Evolutionary conservation across 2,888 invertebrate genomes (phyloP).

Genomic region (Oligia strigilis): DNA sequence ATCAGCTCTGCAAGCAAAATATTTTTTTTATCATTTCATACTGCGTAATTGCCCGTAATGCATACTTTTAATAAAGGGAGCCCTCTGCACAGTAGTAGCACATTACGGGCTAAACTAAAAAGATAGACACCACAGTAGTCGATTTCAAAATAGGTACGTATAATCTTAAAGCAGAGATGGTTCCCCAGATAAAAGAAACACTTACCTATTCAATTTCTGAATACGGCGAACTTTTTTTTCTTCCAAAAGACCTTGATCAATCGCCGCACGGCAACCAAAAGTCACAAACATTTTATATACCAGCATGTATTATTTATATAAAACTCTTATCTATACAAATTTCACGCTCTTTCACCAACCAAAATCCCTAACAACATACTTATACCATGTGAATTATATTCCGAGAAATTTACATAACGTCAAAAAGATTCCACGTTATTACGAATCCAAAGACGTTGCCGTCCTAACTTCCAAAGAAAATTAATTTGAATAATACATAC

Average conservation of each 20-base stretch:
- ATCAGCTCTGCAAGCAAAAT: neutral
- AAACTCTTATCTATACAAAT: conserved; percentile 44
- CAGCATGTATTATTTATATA: conserved; percentile 44
- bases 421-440: conserved; percentile 66
- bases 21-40: neutral
- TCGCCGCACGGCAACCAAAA: conserved; percentile 20
- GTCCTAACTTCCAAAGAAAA: conserved; percentile 64
- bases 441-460: conserved; percentile 56
- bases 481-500: conserved; percentile 67
- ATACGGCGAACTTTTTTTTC: conserved; percentile 5
- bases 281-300: conserved; percentile 23
- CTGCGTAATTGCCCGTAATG: neutral
- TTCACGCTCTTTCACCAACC: conserved; percentile 44
- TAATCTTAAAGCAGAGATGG: no score
- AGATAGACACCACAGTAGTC: neutral
- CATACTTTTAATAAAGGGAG: no score
- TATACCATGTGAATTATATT: conserved; percentile 63
- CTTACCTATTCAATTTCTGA: conserved; percentile 17
- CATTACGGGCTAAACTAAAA: neutral
- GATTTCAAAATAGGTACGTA: neutral
- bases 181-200: neutral
- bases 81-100: neutral
- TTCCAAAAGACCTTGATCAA: conserved; percentile 17
- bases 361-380: conserved; percentile 61
- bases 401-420: conserved; percentile 65